A percentile compares a stretch with the other conserved stretches of the same genome.
Conservation (phyloP, 2,888 invertebrate species). For the Drosophila vallismaia region DNA sequence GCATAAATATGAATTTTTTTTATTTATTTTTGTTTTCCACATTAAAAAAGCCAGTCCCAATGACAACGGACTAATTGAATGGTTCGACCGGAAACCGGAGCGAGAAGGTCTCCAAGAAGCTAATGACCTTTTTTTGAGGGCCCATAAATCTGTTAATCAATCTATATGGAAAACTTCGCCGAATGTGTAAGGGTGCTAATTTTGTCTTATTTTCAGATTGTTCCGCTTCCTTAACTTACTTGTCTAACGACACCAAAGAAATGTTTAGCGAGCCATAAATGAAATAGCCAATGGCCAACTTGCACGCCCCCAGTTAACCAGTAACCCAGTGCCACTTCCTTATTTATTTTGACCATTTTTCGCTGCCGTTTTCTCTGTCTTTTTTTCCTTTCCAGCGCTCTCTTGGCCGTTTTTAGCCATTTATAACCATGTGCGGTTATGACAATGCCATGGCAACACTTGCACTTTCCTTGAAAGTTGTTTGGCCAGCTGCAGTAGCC, state of each 20-base stretch:
- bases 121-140: conserved; percentile 31
- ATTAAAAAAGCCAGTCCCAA: conserved; percentile 39
- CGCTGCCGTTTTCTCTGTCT: not conserved
- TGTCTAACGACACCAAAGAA: conserved; percentile 5
- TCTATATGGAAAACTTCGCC: conserved; percentile 16
- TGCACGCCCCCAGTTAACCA: conserved; percentile 39
- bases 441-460: conserved; percentile 78
- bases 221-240: conserved; percentile 46
- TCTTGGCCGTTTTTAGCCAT: conserved; percentile 13
- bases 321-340: conserved; percentile 77
- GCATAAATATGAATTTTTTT: conserved; percentile 28
- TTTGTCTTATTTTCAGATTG: conserved; percentile 14
- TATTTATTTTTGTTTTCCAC: conserved; percentile 19
- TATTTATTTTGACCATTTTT: conserved; percentile 40
- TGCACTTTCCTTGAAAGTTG: conserved; percentile 79
- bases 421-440: conserved; percentile 21
- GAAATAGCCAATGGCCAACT: not conserved
- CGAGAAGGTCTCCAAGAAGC: conserved; percentile 50
- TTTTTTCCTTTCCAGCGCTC: not conserved
- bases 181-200: conserved; percentile 38
- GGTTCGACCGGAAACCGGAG: conserved; percentile 52
- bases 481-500: conserved; percentile 51
- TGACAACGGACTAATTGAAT: conserved; percentile 50
- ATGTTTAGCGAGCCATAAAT: conserved; percentile 51
- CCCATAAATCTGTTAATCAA: conserved; percentile 28